Percentiles rank a stretch among this genome's conserved stretches.
phyloP scores from a whole-genome alignment of 2,888 invertebrate species.

The Nyleta sp. region DNA sequence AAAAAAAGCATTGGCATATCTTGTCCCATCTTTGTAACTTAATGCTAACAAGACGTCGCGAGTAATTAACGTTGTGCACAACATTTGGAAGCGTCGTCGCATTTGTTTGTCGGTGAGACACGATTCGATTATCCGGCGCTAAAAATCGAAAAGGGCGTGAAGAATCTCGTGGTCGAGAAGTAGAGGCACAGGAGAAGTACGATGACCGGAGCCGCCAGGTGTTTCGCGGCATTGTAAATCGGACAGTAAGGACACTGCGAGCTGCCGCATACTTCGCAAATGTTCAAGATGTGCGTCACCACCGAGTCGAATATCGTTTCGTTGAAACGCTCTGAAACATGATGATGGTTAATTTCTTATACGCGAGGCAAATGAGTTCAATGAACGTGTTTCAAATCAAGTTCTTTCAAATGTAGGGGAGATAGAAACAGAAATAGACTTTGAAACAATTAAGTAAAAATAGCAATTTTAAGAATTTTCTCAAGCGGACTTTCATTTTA shows the following conservation, averaged over 20 bases:
- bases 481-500: no score
- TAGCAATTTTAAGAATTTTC: no score
- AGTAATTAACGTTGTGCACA: conserved; percentile 18
- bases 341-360: conserved; percentile 67
- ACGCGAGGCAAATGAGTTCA: no score
- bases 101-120: background rate
- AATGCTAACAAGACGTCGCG: conserved; percentile 27
- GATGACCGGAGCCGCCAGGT: conserved; percentile 74
- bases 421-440: no score
- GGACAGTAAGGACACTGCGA: conserved; percentile 97
- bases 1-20: background rate
- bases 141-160: conserved; percentile 61
- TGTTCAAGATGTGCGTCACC: conserved; percentile 93
- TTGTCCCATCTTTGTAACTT: background rate
- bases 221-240: conserved; percentile 88
- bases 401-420: no score
- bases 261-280: conserved; percentile 97
- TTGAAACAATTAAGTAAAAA: no score
- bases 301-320: conserved; percentile 95
- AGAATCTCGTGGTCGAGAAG: conserved; percentile 53
- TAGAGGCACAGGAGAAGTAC: conserved; percentile 65
- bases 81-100: conserved; percentile 37
- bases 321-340: conserved; percentile 94
- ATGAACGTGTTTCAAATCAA: background rate
- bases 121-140: conserved; percentile 18